Evolutionary conservation across 1,140 invertebrate genomes (phyloP).

Genomic region (Palaemon carinicauda): DNA sequence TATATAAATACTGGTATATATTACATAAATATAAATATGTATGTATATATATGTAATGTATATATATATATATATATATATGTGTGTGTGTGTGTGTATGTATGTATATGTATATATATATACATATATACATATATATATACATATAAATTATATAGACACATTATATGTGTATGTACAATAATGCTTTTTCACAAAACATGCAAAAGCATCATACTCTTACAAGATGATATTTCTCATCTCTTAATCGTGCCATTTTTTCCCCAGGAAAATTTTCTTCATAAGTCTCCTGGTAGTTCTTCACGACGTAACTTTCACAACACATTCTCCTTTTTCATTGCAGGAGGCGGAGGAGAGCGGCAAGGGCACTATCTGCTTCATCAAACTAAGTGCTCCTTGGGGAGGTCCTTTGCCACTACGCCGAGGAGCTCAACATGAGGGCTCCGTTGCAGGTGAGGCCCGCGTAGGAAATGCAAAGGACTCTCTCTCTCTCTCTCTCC

Average conservation of each 20-base stretch:
- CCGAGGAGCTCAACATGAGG: slow-evolving; percentile 71
- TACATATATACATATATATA: not conserved
- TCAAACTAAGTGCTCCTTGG: slow-evolving; percentile 72
- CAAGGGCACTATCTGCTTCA: slow-evolving; percentile 67
- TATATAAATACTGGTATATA: not conserved
- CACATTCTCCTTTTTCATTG: not conserved
- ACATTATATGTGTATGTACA: not conserved
- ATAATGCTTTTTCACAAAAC: not conserved
- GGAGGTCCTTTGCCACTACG: slow-evolving; percentile 69
- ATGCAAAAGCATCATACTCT: no score
- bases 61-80: not conserved
- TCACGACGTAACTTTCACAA: not conserved
- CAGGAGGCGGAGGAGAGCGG: slow-evolving; percentile 65
- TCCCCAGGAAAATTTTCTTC: no score
- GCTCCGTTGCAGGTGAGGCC: slow-evolving; percentile 70
- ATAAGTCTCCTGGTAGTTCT: no score
- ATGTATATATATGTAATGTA: not conserved
- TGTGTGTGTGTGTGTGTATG: not conserved
- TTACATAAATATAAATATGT: not conserved
- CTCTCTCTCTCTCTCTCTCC: not conserved
- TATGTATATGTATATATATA: not conserved
- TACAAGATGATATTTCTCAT: no score
- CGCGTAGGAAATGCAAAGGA: not conserved
- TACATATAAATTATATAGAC: not conserved
- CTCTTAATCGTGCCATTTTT: no score